Evolutionary conservation across 2,797 vertebrate species (phyloP).

Genomic region (Podarcis lilfordi): DNA sequence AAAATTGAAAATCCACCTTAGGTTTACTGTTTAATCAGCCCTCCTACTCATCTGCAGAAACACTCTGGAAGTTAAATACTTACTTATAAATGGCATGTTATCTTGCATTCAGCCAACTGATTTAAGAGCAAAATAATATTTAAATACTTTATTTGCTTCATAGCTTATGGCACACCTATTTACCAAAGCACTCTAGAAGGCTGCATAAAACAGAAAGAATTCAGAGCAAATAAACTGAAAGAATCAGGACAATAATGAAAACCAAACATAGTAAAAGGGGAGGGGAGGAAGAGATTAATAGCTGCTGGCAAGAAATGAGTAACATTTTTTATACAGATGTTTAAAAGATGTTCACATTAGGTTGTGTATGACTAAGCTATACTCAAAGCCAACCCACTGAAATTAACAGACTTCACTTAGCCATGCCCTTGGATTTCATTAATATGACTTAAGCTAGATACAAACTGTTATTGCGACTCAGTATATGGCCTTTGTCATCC

Average conservation of each 20-base stretch:
- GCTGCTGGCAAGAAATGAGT: neutral
- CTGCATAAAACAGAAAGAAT: neutral
- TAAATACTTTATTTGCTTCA: constrained; percentile 26
- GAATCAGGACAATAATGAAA: constrained; percentile 20
- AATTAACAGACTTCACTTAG: too few species aligned
- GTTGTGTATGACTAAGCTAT: too few species aligned
- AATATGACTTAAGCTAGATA: too few species aligned
- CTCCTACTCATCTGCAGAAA: constrained; percentile 36
- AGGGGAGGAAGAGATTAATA: too few species aligned
- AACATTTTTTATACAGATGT: neutral
- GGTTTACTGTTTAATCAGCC: constrained; percentile 58
- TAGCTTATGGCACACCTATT: constrained; percentile 3
- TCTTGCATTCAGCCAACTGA: constrained; percentile 48
- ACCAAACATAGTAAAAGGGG: neutral
- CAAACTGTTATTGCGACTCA: too few species aligned
- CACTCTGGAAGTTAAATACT: constrained; percentile 36
- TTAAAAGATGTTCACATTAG: neutral
- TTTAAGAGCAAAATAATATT: constrained; percentile 47
- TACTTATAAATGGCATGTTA: constrained; percentile 2
- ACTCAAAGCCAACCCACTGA: too few species aligned
- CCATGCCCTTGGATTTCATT: too few species aligned
- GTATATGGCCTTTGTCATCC: too few species aligned
- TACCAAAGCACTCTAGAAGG: neutral
- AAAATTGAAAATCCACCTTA: constrained; percentile 46
- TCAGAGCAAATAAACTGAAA: neutral